Evolutionary conservation across 2,888 invertebrate genomes (phyloP), one percentile per base, ranked within the genome.

Genomic region (Pollenia griseotomentosa): DNA sequence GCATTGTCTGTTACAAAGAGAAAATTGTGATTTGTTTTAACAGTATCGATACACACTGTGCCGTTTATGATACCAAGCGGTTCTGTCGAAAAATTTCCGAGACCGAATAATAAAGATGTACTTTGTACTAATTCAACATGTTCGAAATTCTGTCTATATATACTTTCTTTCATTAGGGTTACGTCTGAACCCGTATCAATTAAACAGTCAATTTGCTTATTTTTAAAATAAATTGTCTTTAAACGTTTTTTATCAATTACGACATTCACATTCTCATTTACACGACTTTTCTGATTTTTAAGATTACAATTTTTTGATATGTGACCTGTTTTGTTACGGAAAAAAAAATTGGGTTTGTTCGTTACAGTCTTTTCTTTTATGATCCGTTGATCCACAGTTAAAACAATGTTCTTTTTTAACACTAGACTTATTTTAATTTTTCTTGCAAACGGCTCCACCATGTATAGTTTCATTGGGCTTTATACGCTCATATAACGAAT

Each of bases 71-170:
- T 44, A 46, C 61, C 80, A 57, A 80, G 23, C 53, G 81, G 63
- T 55, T 55, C 57, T n/a, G 68, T 53, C 40, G 77, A 63, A 57
- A 77, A 10, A 53, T 85, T 85, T 53, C 81, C 81, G 40, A 85
- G 51, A n/a, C 81, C 77, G 40, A 57, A 81, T 12, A 85, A 40
- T 57, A 77, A 46, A 46, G 73, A 63, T 19, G 40, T 23, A 46
- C 40, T 75, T 16, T 85, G 57, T 51, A 75, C 53, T 63, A 77
- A 53, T 12, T 42, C 63, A n/a, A 55, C 12, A 40, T 68, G 4
- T 11, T 23, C 48, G 16, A 79, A 61, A 33, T 68, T 59, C 40
- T 68, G 33, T 57, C 48, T 10, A 59, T 61, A 79, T 40, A 66
- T 7, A 40, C 51, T 68, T 33, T 79, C 59, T 68, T 57, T 48